Conservation (phyloP, 1,140 invertebrate genomes). For the Atta cephalotes region DNA sequence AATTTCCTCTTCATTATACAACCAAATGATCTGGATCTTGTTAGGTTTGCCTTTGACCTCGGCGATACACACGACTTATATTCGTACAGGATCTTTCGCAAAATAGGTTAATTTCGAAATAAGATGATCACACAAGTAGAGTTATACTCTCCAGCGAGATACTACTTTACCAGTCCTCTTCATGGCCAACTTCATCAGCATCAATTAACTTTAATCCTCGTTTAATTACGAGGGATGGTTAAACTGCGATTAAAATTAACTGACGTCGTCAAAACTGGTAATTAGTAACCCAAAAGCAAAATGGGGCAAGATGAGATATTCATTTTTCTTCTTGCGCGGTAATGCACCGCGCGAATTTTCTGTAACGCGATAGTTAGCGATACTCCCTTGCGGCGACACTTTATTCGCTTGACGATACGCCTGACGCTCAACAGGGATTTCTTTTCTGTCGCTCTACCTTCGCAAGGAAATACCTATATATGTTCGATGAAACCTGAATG, state of each 20-base stretch:
- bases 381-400: neutral
- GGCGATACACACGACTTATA: neutral
- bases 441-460: slow-evolving; percentile 16
- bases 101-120: slow-evolving; percentile 6
- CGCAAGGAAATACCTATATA: slow-evolving; percentile 26
- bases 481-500: slow-evolving; percentile 49
- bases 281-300: slow-evolving; percentile 13
- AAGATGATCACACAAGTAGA: neutral
- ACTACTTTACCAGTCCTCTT: neutral
- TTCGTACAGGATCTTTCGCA: neutral
- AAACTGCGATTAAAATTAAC: slow-evolving; percentile 53
- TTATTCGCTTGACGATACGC: slow-evolving; percentile 32
- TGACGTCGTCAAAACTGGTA: neutral
- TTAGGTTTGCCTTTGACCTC: neutral
- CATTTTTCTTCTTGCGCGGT: neutral
- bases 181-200: neutral
- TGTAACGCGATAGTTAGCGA: neutral
- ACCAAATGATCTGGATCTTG: neutral
- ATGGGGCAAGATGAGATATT: neutral
- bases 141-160: neutral
- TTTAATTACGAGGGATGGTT: slow-evolving; percentile 35
- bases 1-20: slow-evolving; percentile 24
- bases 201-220: slow-evolving; percentile 53
- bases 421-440: slow-evolving; percentile 5
- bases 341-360: neutral